Base-by-base conservation (phyloP, 2,888 invertebrate species). In the Oxytorus armatus region DNA sequence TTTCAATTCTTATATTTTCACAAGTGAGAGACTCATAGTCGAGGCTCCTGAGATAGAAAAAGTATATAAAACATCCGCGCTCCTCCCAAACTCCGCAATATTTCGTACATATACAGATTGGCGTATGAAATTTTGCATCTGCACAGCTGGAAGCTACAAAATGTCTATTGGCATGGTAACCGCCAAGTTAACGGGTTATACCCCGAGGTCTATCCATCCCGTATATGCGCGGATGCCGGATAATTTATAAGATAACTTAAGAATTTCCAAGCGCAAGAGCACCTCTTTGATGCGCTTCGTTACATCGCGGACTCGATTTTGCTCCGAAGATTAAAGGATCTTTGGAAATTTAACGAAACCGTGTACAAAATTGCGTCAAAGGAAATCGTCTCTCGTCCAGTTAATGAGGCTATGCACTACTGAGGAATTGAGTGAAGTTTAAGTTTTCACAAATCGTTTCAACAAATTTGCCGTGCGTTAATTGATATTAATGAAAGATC, bases 101-200 rank as follows among this genome's bases (percentile, higher is more conserved):
- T n/a, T n/a, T n/a, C n/a, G n/a, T n/a, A n/a, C n/a, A n/a, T n/a
- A n/a, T n/a, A n/a, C n/a, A n/a, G n/a, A n/a, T n/a, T n/a, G n/a
- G n/a, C n/a, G n/a, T n/a, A n/a, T n/a, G n/a, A n/a, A n/a, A n/a
- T n/a, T n/a, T n/a, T n/a, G n/a, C n/a, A n/a, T n/a, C n/a, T n/a
- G n/a, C n/a, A n/a, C n/a, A n/a, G n/a, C 16, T 14, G 51, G 73
- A 36, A 66, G 57, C 57, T 69, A 39, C 44, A 73, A 73, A 76
- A 78, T 73, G 75, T 73, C 74, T 74, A 76, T 78, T 55, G 68
- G 68, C 78, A 76, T 81, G 78, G 81, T 75, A 82, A 82, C 82
- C 81, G 42, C 49, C 68, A 61, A 57, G 73, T 76, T 76, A 75
- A 78, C 66, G 39, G 69, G 69, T 68, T 68, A 70, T n/a, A n/a